phyloP scores from a whole-genome alignment of 2,888 invertebrate species.

The Tigriopus californicus region DNA sequence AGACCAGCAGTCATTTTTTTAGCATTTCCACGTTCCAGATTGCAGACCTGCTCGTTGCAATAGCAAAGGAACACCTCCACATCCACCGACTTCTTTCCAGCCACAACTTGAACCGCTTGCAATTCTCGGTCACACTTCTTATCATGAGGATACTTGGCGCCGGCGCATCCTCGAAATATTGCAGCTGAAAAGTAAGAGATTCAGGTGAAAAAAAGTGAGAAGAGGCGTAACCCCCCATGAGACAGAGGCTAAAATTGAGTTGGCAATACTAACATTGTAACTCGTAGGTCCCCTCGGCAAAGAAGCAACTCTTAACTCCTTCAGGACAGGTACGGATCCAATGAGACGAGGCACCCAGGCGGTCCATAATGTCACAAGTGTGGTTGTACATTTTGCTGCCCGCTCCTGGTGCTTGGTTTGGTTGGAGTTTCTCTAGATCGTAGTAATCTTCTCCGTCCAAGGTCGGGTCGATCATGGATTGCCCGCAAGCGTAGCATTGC shows the following conservation, averaged over 20 bases:
- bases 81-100: background rate
- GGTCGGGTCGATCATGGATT: constrained; percentile 1
- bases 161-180: constrained; percentile 12
- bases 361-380: constrained; percentile 11
- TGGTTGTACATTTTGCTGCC: constrained; percentile 15
- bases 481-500: constrained; percentile 11
- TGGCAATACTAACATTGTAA: background rate
- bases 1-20: background rate
- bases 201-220: too few relatives aligned
- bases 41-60: background rate
- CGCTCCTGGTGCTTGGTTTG: background rate
- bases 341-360: constrained; percentile 3
- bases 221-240: too few relatives aligned
- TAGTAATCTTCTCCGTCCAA: constrained; percentile 4
- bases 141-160: constrained; percentile 9
- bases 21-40: background rate
- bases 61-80: constrained; percentile 5
- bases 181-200: too few relatives aligned
- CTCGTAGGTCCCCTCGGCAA: background rate
- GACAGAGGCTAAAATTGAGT: too few relatives aligned
- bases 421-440: background rate
- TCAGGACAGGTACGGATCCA: constrained; percentile 12
- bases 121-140: constrained; percentile 10
- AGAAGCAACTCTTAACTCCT: constrained; percentile 12
- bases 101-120: constrained; percentile 13